Conservation (phyloP, 1,140 invertebrate genomes). For the Drosophila jambulina region DNA sequence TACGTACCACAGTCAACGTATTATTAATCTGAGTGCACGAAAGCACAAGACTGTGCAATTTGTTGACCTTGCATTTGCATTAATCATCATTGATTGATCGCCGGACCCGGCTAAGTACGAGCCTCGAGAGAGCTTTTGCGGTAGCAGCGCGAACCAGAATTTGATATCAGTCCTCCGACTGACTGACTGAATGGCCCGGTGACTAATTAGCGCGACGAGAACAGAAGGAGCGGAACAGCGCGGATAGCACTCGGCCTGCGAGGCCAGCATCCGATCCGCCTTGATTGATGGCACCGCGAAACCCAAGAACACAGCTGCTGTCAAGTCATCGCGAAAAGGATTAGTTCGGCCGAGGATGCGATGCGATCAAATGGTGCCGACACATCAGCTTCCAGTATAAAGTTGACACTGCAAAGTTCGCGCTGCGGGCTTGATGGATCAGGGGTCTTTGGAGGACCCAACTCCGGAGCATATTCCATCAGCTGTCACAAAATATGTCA, state of each 20-base stretch:
- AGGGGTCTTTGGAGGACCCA: conserved; percentile 46
- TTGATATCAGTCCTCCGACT: conserved; percentile 56
- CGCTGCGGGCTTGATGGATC: conserved; percentile 70
- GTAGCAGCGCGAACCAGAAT: conserved; percentile 53
- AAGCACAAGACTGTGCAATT: conserved; percentile 47
- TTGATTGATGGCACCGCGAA: conserved; percentile 85
- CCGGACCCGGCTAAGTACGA: conserved; percentile 66
- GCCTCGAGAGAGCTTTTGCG: conserved; percentile 37
- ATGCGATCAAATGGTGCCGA: conserved; percentile 82
- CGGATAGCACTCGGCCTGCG: conserved; percentile 36
- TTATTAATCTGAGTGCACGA: conserved; percentile 4
- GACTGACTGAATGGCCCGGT: conserved; percentile 57
- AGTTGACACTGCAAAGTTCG: conserved; percentile 76
- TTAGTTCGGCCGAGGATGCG: conserved; percentile 59
- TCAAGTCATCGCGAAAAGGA: conserved; percentile 85
- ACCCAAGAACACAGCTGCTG: conserved; percentile 83
- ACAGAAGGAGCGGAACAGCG: conserved; percentile 16
- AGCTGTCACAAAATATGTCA: conserved; percentile 85
- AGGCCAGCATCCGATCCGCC: conserved; percentile 51
- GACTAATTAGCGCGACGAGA: conserved; percentile 79
- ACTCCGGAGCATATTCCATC: conserved; percentile 81
- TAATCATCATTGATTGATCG: conserved; percentile 84
- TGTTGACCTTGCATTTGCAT: conserved; percentile 81
- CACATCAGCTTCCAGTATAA: conserved; percentile 74
- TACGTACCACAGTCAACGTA: neutral